These are phyloP conservation scores for Callinectes sapidus DNA, from an alignment of 2,888 invertebrate genomes.

Conservation along the genomic window DNA sequence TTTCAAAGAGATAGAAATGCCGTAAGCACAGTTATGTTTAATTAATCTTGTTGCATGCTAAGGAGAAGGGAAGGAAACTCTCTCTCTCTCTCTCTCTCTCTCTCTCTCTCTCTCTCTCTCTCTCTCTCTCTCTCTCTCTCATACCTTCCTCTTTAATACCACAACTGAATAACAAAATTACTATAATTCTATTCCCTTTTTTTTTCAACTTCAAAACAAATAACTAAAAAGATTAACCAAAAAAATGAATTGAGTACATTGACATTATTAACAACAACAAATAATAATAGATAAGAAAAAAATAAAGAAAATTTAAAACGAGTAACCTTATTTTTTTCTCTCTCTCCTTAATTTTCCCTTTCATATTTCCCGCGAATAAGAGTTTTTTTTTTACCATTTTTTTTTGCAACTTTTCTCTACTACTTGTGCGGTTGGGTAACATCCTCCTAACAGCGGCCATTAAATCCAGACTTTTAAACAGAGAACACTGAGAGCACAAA, in stretches of 20 bases:
- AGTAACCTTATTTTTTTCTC: not conserved
- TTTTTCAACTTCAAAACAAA: no score
- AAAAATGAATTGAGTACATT: no score
- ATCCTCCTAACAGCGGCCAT: not conserved
- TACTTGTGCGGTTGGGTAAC: not conserved
- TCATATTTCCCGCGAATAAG: no score
- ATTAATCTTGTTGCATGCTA: not conserved
- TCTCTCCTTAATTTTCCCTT: not conserved
- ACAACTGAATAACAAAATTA: not conserved
- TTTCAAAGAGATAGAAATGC: not conserved
- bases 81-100: slow-evolving; percentile 36
- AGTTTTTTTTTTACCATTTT: not conserved
- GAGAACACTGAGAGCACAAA: not conserved
- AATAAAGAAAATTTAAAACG: not conserved
- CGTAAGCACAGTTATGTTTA: not conserved
- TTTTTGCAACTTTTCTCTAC: not conserved
- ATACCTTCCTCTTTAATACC: not conserved
- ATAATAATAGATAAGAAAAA: no score
- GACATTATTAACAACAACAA: no score
- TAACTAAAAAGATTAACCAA: no score
- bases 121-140: slow-evolving; percentile 1
- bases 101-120: slow-evolving; percentile 6
- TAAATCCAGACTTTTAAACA: not conserved
- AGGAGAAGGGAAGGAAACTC: not conserved
- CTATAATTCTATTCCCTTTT: not conserved